Evolutionary conservation across 2,888 invertebrate genomes (phyloP).

Genomic region (Ypsolopha scabrella): DNA sequence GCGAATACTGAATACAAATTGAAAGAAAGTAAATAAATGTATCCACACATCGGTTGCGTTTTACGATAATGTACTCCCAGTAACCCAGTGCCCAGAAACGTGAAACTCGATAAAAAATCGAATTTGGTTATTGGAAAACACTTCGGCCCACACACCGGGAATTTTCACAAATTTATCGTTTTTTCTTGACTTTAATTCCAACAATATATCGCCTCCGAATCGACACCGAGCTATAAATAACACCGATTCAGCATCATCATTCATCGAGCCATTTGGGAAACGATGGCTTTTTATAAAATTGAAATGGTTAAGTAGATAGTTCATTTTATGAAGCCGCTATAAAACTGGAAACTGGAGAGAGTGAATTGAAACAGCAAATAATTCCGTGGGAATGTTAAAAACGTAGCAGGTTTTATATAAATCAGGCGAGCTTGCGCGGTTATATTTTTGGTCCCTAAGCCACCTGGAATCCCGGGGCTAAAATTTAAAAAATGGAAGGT

Average conservation of each 20-base stretch:
- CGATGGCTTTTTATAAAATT: too few relatives aligned
- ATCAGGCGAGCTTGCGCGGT: not conserved
- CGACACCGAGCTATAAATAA: too few relatives aligned
- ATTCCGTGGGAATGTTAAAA: not conserved
- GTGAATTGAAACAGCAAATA: not conserved
- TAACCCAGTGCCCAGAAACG: constrained; percentile 15
- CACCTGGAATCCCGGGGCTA: constrained; percentile 2
- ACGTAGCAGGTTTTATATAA: constrained; percentile 1
- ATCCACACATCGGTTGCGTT: constrained; percentile 12
- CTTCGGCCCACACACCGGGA: constrained; percentile 8
- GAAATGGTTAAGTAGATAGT: too few relatives aligned
- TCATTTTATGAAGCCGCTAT: too few relatives aligned
- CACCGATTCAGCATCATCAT: too few relatives aligned
- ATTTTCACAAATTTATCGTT: too few relatives aligned
- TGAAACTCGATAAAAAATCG: constrained; percentile 16
- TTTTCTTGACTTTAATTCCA: too few relatives aligned
- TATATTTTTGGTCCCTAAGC: not conserved
- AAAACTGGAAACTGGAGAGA: not conserved
- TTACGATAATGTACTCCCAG: constrained; percentile 13
- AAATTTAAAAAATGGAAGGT: constrained; percentile 6
- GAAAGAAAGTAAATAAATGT: constrained; percentile 15
- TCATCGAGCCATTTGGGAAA: too few relatives aligned
- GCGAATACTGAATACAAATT: constrained; percentile 14
- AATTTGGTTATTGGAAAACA: constrained; percentile 30
- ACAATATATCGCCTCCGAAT: too few relatives aligned